A percentile compares a stretch with the other conserved stretches of the same genome.
Evolutionary conservation across 2,113 vertebrate species (phyloP).

Genomic region (Danionella cerebrum): DNA sequence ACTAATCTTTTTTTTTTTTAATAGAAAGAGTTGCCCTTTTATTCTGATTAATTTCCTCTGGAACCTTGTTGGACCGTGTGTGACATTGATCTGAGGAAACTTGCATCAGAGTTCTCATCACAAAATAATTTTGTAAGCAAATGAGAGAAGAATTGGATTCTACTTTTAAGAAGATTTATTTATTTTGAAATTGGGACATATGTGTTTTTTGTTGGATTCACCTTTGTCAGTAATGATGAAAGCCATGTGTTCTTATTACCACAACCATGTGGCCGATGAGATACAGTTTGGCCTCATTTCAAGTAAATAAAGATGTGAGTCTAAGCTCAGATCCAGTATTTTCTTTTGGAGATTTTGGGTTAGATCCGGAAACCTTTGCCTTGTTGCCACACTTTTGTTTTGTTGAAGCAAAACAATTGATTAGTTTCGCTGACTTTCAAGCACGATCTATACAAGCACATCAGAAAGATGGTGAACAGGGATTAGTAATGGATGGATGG

Average conservation of each 20-base stretch:
- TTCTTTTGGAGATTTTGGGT: not conserved
- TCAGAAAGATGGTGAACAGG: constrained; percentile 16
- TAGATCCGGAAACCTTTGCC: not conserved
- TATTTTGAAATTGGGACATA: not conserved
- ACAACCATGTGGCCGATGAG: not conserved
- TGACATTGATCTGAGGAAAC: constrained; percentile 38
- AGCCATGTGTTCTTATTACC: not conserved
- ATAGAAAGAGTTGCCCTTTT: constrained; percentile 33
- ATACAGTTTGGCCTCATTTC: not conserved
- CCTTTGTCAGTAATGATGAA: no score
- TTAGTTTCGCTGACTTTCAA: constrained; percentile 3
- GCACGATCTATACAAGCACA: constrained; percentile 5
- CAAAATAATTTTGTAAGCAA: no score
- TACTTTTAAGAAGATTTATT: not conserved
- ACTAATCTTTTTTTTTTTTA: constrained; percentile 28
- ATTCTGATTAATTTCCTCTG: not conserved
- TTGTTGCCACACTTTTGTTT: not conserved
- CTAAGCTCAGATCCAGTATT: not conserved
- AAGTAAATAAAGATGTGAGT: not conserved
- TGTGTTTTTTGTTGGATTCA: not conserved
- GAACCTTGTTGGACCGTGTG: constrained; percentile 37
- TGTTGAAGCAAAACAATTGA: constrained; percentile 11
- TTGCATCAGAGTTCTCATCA: no score
- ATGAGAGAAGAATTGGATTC: no score
- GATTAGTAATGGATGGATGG: not conserved